Conservation (phyloP, 2,113 vertebrate species). For the Hucho hucho region DNA sequence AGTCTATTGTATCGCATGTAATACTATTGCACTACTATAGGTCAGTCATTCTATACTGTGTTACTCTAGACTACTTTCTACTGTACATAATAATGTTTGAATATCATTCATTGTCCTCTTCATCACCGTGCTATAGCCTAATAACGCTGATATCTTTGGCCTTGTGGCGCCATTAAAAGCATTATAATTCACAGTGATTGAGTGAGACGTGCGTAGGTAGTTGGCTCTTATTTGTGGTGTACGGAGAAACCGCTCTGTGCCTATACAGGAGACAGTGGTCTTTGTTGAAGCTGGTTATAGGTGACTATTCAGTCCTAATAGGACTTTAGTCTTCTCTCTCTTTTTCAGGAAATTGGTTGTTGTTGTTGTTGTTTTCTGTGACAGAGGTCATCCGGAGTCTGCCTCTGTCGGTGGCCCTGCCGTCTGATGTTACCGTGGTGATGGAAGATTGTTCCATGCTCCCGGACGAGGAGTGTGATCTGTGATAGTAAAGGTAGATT, state of each 20-base stretch:
- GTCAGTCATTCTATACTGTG: background rate
- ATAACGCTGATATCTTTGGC: background rate
- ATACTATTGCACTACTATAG: background rate
- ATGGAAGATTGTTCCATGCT: constrained; percentile 16
- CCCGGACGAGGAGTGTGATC: constrained; percentile 7
- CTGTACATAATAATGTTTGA: background rate
- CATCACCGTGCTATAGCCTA: background rate
- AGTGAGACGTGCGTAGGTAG: background rate
- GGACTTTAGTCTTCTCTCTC: background rate
- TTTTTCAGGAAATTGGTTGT: background rate
- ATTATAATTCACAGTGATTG: background rate
- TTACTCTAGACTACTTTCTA: background rate
- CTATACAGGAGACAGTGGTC: no score
- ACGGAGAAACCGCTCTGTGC: no score
- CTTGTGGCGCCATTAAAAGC: background rate
- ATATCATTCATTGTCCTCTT: background rate
- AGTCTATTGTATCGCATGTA: background rate
- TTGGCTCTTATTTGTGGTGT: no score
- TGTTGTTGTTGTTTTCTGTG: background rate
- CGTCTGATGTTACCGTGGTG: constrained; percentile 44
- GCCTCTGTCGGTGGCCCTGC: constrained; percentile 5
- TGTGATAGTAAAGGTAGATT: background rate
- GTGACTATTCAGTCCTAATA: background rate
- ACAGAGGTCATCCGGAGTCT: background rate
- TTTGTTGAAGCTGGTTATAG: background rate